Conservation (phyloP, 1,140 invertebrate genomes). For the Aphaenogaster rudis region DNA sequence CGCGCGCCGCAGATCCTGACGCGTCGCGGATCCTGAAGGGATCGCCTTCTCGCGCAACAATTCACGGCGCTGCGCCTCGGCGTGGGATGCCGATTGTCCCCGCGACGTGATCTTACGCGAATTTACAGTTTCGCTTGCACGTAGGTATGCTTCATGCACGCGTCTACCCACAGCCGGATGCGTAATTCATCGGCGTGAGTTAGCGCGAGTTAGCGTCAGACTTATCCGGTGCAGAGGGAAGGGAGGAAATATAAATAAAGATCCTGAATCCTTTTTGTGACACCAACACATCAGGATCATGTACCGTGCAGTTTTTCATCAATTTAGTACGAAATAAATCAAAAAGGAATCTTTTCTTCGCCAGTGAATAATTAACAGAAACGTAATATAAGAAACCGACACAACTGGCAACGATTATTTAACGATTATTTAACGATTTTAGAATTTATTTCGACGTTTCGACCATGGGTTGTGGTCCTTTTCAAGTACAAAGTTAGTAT, state of each 20-base stretch:
- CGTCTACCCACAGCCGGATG: slow-evolving; percentile 37
- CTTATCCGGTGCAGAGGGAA: neutral
- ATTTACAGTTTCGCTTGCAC: slow-evolving; percentile 67
- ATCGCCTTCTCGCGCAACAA: slow-evolving; percentile 50
- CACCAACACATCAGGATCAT: neutral
- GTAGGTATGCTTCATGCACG: slow-evolving; percentile 52
- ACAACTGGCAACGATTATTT: no score
- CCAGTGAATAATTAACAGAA: no score
- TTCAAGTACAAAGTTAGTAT: neutral
- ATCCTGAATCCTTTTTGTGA: neutral
- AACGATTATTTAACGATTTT: no score
- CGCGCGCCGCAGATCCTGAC: slow-evolving; percentile 43
- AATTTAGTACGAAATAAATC: neutral
- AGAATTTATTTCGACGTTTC: no score
- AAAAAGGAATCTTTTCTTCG: no score
- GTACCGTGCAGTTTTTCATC: neutral
- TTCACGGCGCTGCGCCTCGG: slow-evolving; percentile 27
- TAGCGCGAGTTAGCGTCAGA: slow-evolving; percentile 21
- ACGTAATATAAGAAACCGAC: no score
- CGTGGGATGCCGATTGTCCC: slow-evolving; percentile 68
- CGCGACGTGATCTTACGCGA: slow-evolving; percentile 64
- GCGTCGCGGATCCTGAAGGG: slow-evolving; percentile 53
- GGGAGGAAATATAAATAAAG: slow-evolving; percentile 1
- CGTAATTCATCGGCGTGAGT: slow-evolving; percentile 48
- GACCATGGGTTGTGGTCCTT: no score